Percentiles rank a stretch among this genome's conserved stretches.
Evolutionary conservation across 2,797 vertebrate genomes (phyloP).

Genomic region (Vespertilio murinus): DNA sequence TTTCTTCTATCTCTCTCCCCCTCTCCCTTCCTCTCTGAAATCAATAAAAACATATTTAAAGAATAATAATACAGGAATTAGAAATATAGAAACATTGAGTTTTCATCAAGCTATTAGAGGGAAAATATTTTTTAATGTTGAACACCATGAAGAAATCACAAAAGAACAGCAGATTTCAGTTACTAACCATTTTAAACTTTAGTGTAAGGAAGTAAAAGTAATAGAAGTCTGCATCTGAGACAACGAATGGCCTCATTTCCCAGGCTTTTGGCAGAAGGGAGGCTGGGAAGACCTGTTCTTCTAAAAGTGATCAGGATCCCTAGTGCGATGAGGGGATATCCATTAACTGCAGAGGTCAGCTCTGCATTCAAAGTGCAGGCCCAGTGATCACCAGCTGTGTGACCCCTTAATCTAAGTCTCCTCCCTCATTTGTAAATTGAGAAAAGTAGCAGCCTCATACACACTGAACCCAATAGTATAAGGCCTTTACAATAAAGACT

Average conservation of each 20-base stretch:
- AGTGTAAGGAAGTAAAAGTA: slow-evolving; percentile 20
- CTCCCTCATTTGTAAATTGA: neutral
- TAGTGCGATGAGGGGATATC: neutral
- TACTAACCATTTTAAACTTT: neutral
- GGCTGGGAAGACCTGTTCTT: neutral
- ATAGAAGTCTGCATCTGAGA: slow-evolving; percentile 28
- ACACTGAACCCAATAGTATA: neutral
- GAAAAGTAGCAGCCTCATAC: neutral
- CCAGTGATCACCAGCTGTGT: neutral
- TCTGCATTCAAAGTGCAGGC: neutral
- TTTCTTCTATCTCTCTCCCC: too few species aligned
- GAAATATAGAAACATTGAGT: slow-evolving; percentile 7
- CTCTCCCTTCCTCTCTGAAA: too few species aligned
- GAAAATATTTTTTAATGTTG: slow-evolving; percentile 16
- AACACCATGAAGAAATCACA: slow-evolving; percentile 32
- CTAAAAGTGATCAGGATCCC: neutral
- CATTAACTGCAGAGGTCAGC: neutral
- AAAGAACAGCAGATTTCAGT: neutral
- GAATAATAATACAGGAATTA: neutral
- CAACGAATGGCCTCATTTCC: neutral
- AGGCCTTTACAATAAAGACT: neutral
- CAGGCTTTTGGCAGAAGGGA: neutral
- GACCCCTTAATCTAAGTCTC: neutral
- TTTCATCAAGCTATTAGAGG: neutral
- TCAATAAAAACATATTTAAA: too few species aligned